Evolutionary conservation across 1,140 invertebrate species (phyloP).

Genomic region (Drosophila funebris): DNA sequence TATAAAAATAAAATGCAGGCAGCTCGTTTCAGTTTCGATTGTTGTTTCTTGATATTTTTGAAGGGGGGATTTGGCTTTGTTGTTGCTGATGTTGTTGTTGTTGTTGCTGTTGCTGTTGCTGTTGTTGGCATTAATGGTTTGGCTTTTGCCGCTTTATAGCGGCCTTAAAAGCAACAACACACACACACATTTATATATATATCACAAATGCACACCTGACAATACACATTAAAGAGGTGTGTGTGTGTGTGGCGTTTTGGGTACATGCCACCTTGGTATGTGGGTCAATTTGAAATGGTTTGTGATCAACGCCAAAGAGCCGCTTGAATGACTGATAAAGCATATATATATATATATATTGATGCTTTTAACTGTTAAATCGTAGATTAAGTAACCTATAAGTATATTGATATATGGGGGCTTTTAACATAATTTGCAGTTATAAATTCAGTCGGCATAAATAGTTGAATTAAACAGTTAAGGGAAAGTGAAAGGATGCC

Average conservation of each 20-base stretch:
- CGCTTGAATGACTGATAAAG: constrained; percentile 36
- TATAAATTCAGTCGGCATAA: no score
- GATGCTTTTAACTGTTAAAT: no score
- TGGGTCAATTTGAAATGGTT: constrained; percentile 75
- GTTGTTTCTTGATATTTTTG: not conserved
- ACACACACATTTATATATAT: constrained; percentile 26
- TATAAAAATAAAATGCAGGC: constrained; percentile 48
- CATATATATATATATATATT: constrained; percentile 3
- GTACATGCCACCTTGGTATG: constrained; percentile 74
- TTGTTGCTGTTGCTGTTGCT: no score
- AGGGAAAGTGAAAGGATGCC: constrained; percentile 10
- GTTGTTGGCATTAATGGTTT: constrained; percentile 37
- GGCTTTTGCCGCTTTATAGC: constrained; percentile 43
- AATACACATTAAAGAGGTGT: constrained; percentile 7
- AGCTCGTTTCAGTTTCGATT: constrained; percentile 59
- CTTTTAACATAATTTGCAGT: not conserved
- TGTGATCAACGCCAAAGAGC: constrained; percentile 62
- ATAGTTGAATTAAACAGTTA: not conserved
- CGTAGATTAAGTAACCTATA: no score
- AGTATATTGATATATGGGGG: not conserved
- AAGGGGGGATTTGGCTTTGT: constrained; percentile 33
- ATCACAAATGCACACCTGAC: constrained; percentile 56
- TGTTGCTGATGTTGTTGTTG: no score
- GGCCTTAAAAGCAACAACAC: constrained; percentile 60
- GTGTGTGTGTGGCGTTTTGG: constrained; percentile 50